Percentiles rank a stretch among this genome's conserved stretches.
Evolutionary conservation across 2,797 vertebrate species (phyloP).

Genomic region (Poecilia wingei): DNA sequence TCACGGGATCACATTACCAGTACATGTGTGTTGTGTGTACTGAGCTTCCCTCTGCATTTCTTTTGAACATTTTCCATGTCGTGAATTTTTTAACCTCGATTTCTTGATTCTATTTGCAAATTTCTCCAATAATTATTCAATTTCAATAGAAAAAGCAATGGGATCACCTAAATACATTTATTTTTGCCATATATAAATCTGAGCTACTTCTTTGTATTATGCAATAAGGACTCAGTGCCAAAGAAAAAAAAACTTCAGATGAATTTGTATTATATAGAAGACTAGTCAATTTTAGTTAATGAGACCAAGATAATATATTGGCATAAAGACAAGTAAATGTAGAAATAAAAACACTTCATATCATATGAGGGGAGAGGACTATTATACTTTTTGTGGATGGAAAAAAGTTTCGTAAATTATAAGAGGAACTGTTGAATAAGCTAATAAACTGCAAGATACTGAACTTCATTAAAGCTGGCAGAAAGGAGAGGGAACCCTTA

Average conservation of each 20-base stretch:
- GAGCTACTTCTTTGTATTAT: neutral
- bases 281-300: neutral
- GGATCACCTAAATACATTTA: neutral
- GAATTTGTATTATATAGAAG: neutral
- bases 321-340: slow-evolving; percentile 3
- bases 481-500: slow-evolving; percentile 25
- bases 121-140: neutral
- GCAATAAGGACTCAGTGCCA: neutral
- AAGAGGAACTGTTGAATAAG: slow-evolving; percentile 50
- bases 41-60: neutral
- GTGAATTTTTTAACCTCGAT: neutral
- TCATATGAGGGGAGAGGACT: slow-evolving; percentile 15
- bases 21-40: neutral
- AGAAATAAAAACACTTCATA: slow-evolving; percentile 14
- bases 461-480: slow-evolving; percentile 47
- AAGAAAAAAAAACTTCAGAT: neutral
- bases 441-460: slow-evolving; percentile 40
- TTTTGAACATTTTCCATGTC: neutral
- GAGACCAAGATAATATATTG: neutral
- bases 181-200: neutral
- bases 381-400: slow-evolving; percentile 34
- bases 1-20: neutral
- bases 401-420: slow-evolving; percentile 43
- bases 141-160: neutral
- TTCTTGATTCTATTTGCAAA: neutral